phyloP scores from a whole-genome alignment of 1,140 invertebrate species.

The Diorhabda sublineata region DNA sequence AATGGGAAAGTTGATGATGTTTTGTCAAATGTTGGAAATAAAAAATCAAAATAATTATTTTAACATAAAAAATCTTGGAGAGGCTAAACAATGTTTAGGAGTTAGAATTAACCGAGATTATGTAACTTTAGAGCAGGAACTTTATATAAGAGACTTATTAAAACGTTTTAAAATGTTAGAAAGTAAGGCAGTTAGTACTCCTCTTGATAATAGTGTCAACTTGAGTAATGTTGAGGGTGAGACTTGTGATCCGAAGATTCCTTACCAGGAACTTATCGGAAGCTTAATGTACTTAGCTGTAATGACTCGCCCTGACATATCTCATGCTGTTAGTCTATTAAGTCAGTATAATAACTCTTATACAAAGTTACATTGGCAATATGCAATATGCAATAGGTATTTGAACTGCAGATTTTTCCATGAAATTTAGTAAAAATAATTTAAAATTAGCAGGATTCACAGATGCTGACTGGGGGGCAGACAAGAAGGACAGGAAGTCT shows the following conservation, averaged over 20 bases:
- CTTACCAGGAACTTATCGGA: constrained; percentile 19
- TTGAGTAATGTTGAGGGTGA: too few relatives aligned
- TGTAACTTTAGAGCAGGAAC: constrained; percentile 21
- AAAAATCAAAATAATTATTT: constrained; percentile 40
- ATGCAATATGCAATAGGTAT: constrained; percentile 44
- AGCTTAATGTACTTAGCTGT: constrained; percentile 47
- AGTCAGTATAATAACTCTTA: constrained; percentile 39
- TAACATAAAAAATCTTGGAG: constrained; percentile 34
- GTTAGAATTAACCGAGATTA: constrained; percentile 19
- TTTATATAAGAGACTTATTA: constrained; percentile 17
- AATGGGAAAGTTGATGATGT: constrained; percentile 22
- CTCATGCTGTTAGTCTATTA: constrained; percentile 31
- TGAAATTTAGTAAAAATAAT: neutral
- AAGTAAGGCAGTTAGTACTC: constrained; percentile 9
- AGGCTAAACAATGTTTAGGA: constrained; percentile 31
- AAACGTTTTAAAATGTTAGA: constrained; percentile 13
- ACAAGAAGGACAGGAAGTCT: constrained; percentile 34
- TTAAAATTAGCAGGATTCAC: constrained; percentile 39
- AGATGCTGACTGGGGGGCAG: constrained; percentile 46
- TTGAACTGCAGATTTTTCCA: constrained; percentile 29
- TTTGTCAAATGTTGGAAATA: constrained; percentile 37
- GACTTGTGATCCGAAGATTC: constrained; percentile 30
- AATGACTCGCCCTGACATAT: constrained; percentile 47
- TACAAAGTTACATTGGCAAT: constrained; percentile 45
- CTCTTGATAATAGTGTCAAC: too few relatives aligned